Percentiles rank a stretch among this genome's conserved stretches.
phyloP scores from a whole-genome alignment of 2,797 vertebrate species.

The Pogonophryne albipinna region DNA sequence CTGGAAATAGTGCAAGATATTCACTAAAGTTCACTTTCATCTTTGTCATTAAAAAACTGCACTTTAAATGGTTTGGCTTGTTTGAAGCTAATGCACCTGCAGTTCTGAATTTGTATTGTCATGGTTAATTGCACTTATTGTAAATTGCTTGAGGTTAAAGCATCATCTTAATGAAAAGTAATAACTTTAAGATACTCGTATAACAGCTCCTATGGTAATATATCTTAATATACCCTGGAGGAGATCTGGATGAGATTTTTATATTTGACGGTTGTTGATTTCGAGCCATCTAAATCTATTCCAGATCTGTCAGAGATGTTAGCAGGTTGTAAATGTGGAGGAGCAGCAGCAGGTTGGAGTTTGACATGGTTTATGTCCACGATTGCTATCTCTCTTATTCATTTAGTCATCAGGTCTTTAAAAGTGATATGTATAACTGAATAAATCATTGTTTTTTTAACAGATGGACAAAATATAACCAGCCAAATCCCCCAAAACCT shows the following conservation, averaged over 20 bases:
- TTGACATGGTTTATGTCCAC: neutral
- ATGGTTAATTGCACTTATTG: no score
- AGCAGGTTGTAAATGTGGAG: neutral
- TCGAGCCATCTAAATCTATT: neutral
- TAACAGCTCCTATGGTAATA: neutral
- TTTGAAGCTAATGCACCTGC: no score
- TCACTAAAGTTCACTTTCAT: neutral
- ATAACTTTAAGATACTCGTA: neutral
- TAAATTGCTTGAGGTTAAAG: no score
- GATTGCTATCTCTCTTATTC: neutral
- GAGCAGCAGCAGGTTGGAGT: neutral
- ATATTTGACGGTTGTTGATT: neutral
- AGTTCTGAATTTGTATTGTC: no score
- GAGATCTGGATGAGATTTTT: neutral
- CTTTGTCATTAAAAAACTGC: no score
- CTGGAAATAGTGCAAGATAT: neutral
- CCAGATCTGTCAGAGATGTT: neutral
- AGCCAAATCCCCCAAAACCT: neutral
- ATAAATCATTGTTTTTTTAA: neutral
- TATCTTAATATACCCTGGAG: neutral
- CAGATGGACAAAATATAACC: slow-evolving; percentile 8
- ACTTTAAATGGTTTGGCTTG: no score
- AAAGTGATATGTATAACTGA: neutral
- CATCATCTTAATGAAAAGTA: no score
- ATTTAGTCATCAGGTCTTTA: neutral